phyloP scores from a whole-genome alignment of 2,797 vertebrate species.

The Lutjanus argentimaculatus region DNA sequence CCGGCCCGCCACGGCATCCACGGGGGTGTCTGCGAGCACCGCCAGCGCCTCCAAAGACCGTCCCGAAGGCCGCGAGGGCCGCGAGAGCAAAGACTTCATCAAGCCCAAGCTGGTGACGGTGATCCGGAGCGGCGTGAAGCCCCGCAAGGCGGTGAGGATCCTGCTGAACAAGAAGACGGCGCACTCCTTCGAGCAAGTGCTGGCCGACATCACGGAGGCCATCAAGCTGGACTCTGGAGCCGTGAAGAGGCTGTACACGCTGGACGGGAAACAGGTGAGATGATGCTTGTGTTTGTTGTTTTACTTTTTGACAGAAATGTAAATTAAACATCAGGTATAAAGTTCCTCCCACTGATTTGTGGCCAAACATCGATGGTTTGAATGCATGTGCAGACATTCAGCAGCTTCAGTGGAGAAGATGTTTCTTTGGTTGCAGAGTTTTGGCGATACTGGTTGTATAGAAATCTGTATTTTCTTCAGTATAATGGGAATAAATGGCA shows the following conservation, averaged over 20 bases:
- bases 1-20: slow-evolving; percentile 64
- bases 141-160: slow-evolving; percentile 95
- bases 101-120: slow-evolving; percentile 98
- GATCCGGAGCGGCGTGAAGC: slow-evolving; percentile 96
- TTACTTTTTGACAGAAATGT: background rate
- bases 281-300: background rate
- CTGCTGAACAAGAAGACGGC: slow-evolving; percentile 99
- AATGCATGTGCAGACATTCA: too few species aligned
- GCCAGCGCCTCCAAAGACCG: slow-evolving; percentile 66
- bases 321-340: background rate
- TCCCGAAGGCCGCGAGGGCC: slow-evolving; percentile 67
- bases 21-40: slow-evolving; percentile 42
- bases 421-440: too few species aligned
- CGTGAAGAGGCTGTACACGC: slow-evolving; percentile 95
- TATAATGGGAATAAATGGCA: too few species aligned
- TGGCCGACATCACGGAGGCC: slow-evolving; percentile 97
- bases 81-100: slow-evolving; percentile 95
- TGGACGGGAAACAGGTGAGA: slow-evolving; percentile 96
- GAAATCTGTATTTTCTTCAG: too few species aligned
- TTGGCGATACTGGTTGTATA: too few species aligned
- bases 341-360: background rate
- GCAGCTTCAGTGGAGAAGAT: too few species aligned
- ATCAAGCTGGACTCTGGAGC: slow-evolving; percentile 98
- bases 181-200: slow-evolving; percentile 96
- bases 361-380: too few species aligned